Conservation (phyloP, 2,113 vertebrate genomes). For the Sebastes fasciatus region DNA sequence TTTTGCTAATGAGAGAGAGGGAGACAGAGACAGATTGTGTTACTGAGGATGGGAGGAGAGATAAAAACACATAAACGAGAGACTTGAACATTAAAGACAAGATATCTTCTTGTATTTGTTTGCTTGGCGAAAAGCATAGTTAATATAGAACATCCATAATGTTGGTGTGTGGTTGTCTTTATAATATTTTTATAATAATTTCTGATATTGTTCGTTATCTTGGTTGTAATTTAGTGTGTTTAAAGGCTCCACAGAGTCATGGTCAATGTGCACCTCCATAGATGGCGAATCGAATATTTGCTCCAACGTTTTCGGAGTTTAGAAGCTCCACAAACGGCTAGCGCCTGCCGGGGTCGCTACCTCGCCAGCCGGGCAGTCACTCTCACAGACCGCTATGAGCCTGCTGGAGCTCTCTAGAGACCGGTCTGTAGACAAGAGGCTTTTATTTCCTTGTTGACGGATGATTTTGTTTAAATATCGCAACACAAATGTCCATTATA, state of each 20-base stretch:
- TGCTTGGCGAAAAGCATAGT: not conserved
- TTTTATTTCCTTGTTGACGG: too few relatives aligned
- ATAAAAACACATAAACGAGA: not conserved
- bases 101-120: not conserved
- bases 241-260: not conserved
- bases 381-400: too few relatives aligned
- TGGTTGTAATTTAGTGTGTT: not conserved
- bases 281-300: too few relatives aligned
- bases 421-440: too few relatives aligned
- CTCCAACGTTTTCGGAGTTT: too few relatives aligned
- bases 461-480: too few relatives aligned
- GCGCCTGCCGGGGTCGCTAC: too few relatives aligned
- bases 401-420: too few relatives aligned
- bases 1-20: slow-evolving; percentile 53
- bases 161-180: not conserved
- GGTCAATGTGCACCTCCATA: not conserved
- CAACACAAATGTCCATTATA: too few relatives aligned
- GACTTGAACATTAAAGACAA: not conserved
- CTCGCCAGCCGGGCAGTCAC: too few relatives aligned
- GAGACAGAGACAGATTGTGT: slow-evolving; percentile 2
- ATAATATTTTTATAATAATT: not conserved
- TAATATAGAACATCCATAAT: not conserved
- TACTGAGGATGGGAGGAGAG: not conserved
- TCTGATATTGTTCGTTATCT: not conserved
- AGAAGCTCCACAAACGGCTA: too few relatives aligned